Percentiles rank a stretch among this genome's conserved stretches.
phyloP scores from a whole-genome alignment of 2,888 invertebrate species.

The Aricia artaxerxes region DNA sequence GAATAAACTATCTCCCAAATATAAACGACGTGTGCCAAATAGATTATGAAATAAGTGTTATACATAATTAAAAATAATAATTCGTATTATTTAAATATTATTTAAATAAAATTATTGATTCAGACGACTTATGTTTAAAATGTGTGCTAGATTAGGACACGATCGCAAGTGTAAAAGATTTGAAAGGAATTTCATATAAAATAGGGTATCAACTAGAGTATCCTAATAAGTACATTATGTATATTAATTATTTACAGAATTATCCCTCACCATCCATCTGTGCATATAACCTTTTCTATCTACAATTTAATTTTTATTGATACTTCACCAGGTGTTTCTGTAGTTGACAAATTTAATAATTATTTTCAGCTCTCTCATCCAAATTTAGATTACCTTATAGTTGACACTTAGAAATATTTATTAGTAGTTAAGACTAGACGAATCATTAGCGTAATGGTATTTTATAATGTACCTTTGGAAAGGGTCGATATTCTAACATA shows the following conservation, averaged over 20 bases:
- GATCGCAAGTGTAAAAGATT: conserved; percentile 55
- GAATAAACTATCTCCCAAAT: background rate
- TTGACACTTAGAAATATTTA: conserved; percentile 17
- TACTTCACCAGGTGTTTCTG: conserved; percentile 11
- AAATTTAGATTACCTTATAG: background rate
- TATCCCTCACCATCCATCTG: conserved; percentile 43
- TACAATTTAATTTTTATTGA: conserved; percentile 29
- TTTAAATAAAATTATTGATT: background rate
- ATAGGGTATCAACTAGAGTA: conserved; percentile 47
- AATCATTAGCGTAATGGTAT: conserved; percentile 19
- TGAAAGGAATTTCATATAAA: conserved; percentile 50
- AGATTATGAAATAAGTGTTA: background rate
- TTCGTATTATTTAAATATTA: background rate
- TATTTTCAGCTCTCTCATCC: background rate
- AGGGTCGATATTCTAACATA: background rate
- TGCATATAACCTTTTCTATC: conserved; percentile 38
- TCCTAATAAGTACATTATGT: conserved; percentile 47
- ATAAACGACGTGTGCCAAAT: background rate
- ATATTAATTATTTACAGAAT: conserved; percentile 53
- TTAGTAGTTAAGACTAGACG: conserved; percentile 11
- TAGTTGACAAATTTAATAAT: conserved; percentile 27
- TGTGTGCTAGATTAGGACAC: conserved; percentile 41
- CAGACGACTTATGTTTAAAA: background rate
- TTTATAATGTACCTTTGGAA: conserved; percentile 14
- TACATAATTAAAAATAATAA: no score